Base-by-base conservation (phyloP, 92 coral and sea anemone species). In the Bergia puertoricense region DNA sequence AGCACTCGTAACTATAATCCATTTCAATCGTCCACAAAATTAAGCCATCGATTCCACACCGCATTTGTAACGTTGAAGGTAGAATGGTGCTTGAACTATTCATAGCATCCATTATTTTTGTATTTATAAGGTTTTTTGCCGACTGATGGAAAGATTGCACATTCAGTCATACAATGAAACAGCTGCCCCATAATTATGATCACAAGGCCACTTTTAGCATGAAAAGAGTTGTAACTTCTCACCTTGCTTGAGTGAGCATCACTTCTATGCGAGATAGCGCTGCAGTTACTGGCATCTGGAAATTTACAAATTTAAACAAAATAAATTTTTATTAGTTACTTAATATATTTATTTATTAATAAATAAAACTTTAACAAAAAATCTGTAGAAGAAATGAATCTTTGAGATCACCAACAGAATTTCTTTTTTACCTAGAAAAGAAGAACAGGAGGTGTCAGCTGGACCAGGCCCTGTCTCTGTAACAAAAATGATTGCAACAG, bases 231-330 rank as follows among this genome's bases (percentile, higher is more conserved):
- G 18, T 18, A 54, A 11, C 8, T 51, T 20, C 81, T 7, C 20
- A 78, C 81, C 81, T 78, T 78, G 20, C 16, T 45, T 2, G 4
- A 36, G 46, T 51, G 54, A 10, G 30, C 9, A 51, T 78, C 81
- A 22, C 57, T 46, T 30, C 37, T 78, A 14, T 36, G 15, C 0
- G 57, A 78, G 8, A 78, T 22, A 43, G 62, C 1, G n/a, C 81
- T 78, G 18, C 81, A 78, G 62, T 78, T 78, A 78, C 81, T 78
- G 81, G 38, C 81, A 78, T 78, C 82, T 78, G 5, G 39, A 78
- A 45, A 48, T 78, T 22, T 22, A 45, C 15, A 72, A 72, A 30
- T 3, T 22, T 6, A 72, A 71, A 77, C 15, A 72, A 72, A 30
- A 8, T 22, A n/a, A 72, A 71, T 23, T 2, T 18, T 22, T 68